Evolutionary conservation across 2,888 invertebrate species (phyloP), one percentile per base, ranked within the genome.

Genomic region (Nomada fucata): DNA sequence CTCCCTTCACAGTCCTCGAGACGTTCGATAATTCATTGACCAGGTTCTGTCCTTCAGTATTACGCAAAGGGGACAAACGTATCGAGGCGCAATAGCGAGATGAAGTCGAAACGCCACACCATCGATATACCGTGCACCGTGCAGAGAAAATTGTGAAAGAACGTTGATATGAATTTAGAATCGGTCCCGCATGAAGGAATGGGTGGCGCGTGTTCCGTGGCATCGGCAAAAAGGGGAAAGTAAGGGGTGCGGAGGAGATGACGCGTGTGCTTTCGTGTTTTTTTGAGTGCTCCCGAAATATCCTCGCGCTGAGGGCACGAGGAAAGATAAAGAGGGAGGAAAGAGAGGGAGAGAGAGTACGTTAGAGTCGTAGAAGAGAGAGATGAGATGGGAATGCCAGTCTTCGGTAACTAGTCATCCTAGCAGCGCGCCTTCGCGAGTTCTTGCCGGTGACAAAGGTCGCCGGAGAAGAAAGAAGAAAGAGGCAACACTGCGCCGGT

Each of bases 281-380:
- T 89, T 89, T 88, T 90, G 87, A 90, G 88, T 88, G 90, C 79
- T 91, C 91, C 90, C 77, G 85, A 91, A 91, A 91, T 91, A 91
- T 83, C 86, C 81, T 76, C 57, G 79, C 77, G 78, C 87, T 84
- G 83, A 84, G 79, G 83, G 60, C 86, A 80, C 82, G 79, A 36
- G 72, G 74, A 84, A 75, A 87, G 86, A 87, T 85, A 85, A 79
- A 88, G 82, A 80, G 83, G 57, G 71, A 85, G 83, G 83, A 84
- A 71, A 84, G 70, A 77, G 86, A 80, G 74, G 82, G 83, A 81
- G 84, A 72, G 84, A 72, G 80, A 82, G 82, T 44, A 70, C n/a
- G 75, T 72, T 71, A 26, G 70, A 73, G 76, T 57, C 74, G 72
- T 71, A 71, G 81, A 77, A 85, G 82, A 85, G 86, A 85, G 87